A percentile compares a stretch with the other conserved stretches of the same genome.
phyloP scores from a whole-genome alignment of 2,888 invertebrate genomes.

The Osmoderma eremita region DNA sequence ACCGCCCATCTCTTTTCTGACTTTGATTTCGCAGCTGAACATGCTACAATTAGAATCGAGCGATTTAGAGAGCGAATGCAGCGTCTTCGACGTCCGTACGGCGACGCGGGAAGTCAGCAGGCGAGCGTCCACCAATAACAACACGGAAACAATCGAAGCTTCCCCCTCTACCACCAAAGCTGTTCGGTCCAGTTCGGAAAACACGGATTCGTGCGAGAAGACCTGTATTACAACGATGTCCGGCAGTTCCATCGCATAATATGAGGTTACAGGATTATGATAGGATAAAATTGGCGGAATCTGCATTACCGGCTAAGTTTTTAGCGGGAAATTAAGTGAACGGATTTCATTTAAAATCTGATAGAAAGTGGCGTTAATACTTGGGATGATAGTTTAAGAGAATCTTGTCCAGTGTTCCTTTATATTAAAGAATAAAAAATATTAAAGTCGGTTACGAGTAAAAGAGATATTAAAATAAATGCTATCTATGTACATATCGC shows the following conservation, averaged over 20 bases:
- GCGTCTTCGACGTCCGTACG: constrained; percentile 70
- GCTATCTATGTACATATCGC: no score
- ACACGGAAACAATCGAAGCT: constrained; percentile 60
- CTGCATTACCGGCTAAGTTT: neutral
- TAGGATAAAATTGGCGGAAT: neutral
- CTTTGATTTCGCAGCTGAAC: constrained; percentile 56
- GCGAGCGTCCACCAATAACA: constrained; percentile 68
- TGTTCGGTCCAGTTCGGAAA: constrained; percentile 67
- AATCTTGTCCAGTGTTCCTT: no score
- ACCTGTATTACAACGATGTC: constrained; percentile 69
- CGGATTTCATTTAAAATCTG: no score
- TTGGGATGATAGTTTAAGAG: no score
- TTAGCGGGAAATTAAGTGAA: no score
- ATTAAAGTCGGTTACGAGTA: no score
- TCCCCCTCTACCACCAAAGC: constrained; percentile 63
- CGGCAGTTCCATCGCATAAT: constrained; percentile 69
- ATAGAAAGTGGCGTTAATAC: no score
- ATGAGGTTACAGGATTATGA: neutral
- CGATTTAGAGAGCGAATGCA: constrained; percentile 71
- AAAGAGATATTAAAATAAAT: no score
- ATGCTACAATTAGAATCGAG: constrained; percentile 70
- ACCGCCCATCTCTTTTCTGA: neutral
- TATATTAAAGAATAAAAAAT: no score
- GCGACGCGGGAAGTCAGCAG: constrained; percentile 64
- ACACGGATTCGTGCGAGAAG: constrained; percentile 67